These are phyloP conservation scores for Platalea minor DNA, from an alignment of 2,797 vertebrate genomes.

Conservation along the genomic window DNA sequence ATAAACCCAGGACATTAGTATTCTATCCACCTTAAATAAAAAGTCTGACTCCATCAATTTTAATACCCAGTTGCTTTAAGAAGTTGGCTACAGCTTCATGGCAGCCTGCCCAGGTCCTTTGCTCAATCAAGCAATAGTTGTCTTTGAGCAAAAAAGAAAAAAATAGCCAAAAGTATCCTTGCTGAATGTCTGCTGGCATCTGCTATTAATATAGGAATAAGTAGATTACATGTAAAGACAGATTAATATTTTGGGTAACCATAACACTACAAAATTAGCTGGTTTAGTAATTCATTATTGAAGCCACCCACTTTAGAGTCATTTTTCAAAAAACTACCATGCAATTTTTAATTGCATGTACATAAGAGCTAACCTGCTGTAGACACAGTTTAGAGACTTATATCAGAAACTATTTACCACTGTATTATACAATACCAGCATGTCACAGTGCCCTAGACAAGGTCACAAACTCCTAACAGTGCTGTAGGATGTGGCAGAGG, in stretches of 20 bases:
- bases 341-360: background rate
- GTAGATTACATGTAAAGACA: slow-evolving; percentile 39
- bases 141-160: slow-evolving; percentile 63
- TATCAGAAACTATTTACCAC: background rate
- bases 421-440: background rate
- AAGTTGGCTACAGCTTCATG: slow-evolving; percentile 69
- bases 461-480: slow-evolving; percentile 24
- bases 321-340: background rate
- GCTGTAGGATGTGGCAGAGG: slow-evolving; percentile 1
- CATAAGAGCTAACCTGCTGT: background rate
- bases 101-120: slow-evolving; percentile 68
- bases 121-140: slow-evolving; percentile 68
- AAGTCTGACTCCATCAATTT: slow-evolving; percentile 71
- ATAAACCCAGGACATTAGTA: slow-evolving; percentile 47
- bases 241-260: slow-evolving; percentile 49
- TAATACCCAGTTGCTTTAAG: slow-evolving; percentile 71
- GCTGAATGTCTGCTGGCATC: slow-evolving; percentile 65
- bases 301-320: background rate
- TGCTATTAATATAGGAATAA: slow-evolving; percentile 43
- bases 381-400: background rate
- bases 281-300: background rate
- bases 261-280: background rate
- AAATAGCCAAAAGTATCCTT: slow-evolving; percentile 56
- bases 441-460: slow-evolving; percentile 41
- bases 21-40: slow-evolving; percentile 73